These are phyloP conservation scores for Drosophila orena DNA, from an alignment of 1,140 invertebrate species.

Conservation along the genomic window DNA sequence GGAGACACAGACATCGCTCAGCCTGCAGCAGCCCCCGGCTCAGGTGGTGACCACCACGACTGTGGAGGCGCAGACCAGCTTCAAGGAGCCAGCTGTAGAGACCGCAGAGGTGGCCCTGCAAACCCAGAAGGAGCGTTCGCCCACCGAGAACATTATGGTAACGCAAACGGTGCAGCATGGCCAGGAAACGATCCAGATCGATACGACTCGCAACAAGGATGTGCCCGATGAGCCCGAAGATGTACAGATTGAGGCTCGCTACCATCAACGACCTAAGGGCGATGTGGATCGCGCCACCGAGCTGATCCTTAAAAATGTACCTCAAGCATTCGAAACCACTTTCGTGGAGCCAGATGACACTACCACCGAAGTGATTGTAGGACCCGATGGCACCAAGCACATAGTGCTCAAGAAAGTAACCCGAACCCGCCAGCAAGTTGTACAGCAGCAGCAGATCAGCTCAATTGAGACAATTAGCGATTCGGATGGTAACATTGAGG, in stretches of 20 bases:
- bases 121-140: constrained; percentile 72
- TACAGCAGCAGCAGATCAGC: constrained; percentile 85
- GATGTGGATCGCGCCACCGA: constrained; percentile 81
- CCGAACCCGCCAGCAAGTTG: constrained; percentile 85
- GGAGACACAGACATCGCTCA: constrained; percentile 86
- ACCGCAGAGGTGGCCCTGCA: constrained; percentile 75
- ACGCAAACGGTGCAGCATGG: constrained; percentile 88
- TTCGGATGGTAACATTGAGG: constrained; percentile 87
- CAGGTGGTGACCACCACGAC: constrained; percentile 85
- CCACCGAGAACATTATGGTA: constrained; percentile 90
- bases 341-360: constrained; percentile 91
- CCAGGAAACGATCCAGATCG: constrained; percentile 92
- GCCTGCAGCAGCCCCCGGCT: constrained; percentile 65
- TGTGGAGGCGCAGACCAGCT: constrained; percentile 88
- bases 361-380: constrained; percentile 90
- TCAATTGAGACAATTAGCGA: constrained; percentile 87
- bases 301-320: constrained; percentile 85
- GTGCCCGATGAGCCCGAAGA: constrained; percentile 86
- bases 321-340: constrained; percentile 92
- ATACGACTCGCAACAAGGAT: constrained; percentile 87
- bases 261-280: constrained; percentile 85
- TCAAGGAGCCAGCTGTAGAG: constrained; percentile 76
- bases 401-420: constrained; percentile 91
- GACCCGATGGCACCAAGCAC: constrained; percentile 92
- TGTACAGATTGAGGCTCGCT: constrained; percentile 91